Evolutionary conservation across 2,888 invertebrate species (phyloP).

Genomic region (Camponotus fellah): DNA sequence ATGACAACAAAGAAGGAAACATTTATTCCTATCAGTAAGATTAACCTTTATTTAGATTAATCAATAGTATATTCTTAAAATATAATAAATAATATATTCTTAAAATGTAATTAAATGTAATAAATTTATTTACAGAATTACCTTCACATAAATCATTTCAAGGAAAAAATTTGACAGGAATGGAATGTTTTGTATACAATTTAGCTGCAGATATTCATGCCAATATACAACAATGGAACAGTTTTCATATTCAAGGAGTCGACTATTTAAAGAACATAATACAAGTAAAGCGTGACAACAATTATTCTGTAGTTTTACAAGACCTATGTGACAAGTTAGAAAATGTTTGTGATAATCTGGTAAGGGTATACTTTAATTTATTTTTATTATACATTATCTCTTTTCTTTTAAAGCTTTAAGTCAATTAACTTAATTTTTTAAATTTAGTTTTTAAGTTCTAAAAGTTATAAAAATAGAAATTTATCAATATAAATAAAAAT

Average conservation of each 20-base stretch:
- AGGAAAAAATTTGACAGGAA: constrained; percentile 88
- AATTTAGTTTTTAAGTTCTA: neutral
- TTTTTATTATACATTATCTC: neutral
- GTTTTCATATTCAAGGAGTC: constrained; percentile 85
- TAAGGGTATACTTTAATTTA: constrained; percentile 61
- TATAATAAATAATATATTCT: no score
- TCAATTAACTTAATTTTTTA: constrained; percentile 3
- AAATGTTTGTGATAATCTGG: constrained; percentile 77
- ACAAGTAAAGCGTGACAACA: constrained; percentile 66
- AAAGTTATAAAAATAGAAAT: neutral
- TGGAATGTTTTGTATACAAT: constrained; percentile 87
- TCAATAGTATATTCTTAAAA: no score
- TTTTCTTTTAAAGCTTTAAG: neutral
- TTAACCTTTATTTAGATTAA: neutral
- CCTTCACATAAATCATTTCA: constrained; percentile 75
- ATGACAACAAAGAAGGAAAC: neutral
- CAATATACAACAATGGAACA: constrained; percentile 87
- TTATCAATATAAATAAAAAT: neutral
- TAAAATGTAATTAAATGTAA: neutral
- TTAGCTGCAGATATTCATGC: constrained; percentile 87
- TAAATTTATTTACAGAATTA: constrained; percentile 63
- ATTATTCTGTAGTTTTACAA: constrained; percentile 77
- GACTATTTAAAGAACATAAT: constrained; percentile 85
- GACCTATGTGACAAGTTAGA: constrained; percentile 79
- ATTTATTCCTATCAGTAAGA: neutral